phyloP scores from a whole-genome alignment of 2,113 vertebrate genomes.

The Hirundichthys speculiger region DNA sequence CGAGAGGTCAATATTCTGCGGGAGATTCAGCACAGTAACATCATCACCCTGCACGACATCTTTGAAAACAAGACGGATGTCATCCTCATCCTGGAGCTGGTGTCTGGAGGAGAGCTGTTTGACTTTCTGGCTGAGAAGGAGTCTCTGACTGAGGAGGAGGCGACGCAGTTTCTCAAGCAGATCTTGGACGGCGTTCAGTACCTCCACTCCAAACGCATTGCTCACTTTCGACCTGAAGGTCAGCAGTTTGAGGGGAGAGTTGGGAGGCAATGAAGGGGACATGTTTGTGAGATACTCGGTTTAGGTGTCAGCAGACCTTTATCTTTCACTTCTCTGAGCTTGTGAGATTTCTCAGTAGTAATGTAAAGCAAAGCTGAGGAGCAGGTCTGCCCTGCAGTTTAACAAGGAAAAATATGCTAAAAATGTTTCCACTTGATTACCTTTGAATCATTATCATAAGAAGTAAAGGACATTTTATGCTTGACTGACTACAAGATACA shows the following conservation, averaged over 20 bases:
- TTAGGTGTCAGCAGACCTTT: too few species aligned
- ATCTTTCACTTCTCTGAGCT: too few species aligned
- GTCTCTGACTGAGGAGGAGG: constrained; percentile 95
- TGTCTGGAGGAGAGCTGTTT: constrained; percentile 94
- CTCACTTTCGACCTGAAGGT: constrained; percentile 98
- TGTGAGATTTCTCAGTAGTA: too few species aligned
- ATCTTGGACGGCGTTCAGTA: constrained; percentile 96
- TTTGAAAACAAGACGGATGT: constrained; percentile 98
- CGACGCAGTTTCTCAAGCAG: constrained; percentile 97
- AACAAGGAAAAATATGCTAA: too few species aligned
- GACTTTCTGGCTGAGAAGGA: constrained; percentile 98
- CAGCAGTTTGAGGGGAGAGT: constrained; percentile 27
- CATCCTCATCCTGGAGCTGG: constrained; percentile 97
- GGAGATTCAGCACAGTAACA: constrained; percentile 97
- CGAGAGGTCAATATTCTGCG: constrained; percentile 95
- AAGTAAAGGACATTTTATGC: too few species aligned
- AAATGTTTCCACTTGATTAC: too few species aligned
- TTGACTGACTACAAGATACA: too few species aligned
- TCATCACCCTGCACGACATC: constrained; percentile 97
- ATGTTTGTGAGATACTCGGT: neutral
- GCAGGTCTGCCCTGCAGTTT: too few species aligned
- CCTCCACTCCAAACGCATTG: constrained; percentile 94
- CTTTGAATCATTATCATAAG: too few species aligned
- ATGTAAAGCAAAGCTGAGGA: too few species aligned
- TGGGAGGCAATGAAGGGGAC: constrained; percentile 8